Conservation (phyloP, 2,797 vertebrate species). For the Spondyliosoma cantharus region DNA sequence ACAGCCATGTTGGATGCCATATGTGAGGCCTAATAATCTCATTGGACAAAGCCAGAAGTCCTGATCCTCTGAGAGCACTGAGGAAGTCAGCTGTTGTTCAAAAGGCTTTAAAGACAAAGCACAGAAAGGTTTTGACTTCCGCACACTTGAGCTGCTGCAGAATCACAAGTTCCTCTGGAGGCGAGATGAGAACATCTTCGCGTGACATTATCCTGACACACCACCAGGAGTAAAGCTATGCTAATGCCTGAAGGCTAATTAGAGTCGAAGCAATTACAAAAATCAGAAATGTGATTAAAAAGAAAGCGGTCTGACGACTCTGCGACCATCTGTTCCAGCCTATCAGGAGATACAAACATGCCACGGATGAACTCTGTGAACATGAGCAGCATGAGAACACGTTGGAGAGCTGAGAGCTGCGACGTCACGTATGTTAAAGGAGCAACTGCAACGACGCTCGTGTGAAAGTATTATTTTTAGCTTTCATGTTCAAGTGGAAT, state of each 20-base stretch:
- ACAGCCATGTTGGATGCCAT: conserved; percentile 43
- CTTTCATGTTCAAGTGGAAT: not conserved
- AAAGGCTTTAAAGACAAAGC: conserved; percentile 54
- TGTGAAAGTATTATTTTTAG: not conserved
- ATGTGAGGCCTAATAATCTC: conserved; percentile 64
- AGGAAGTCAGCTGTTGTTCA: conserved; percentile 52
- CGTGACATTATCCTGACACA: not conserved
- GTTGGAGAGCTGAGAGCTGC: conserved; percentile 22
- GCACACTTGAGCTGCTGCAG: conserved; percentile 10
- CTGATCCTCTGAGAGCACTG: conserved; percentile 22
- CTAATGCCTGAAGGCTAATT: conserved; percentile 49
- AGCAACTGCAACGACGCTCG: not conserved
- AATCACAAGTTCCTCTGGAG: not conserved
- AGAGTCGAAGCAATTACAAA: conserved; percentile 52
- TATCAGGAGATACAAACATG: conserved; percentile 37
- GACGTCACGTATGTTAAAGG: not conserved
- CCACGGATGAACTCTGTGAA: conserved; percentile 15
- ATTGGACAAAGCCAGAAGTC: conserved; percentile 53
- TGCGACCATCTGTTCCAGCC: conserved; percentile 33
- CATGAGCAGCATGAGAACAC: conserved; percentile 23
- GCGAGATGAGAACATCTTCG: conserved; percentile 25
- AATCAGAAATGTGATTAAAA: conserved; percentile 51
- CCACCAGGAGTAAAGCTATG: conserved; percentile 19
- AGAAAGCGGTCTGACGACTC: conserved; percentile 5
- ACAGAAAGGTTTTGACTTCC: conserved; percentile 40